Evolutionary conservation across 2,113 vertebrate species (phyloP).

Genomic region (Cottus gobio): DNA sequence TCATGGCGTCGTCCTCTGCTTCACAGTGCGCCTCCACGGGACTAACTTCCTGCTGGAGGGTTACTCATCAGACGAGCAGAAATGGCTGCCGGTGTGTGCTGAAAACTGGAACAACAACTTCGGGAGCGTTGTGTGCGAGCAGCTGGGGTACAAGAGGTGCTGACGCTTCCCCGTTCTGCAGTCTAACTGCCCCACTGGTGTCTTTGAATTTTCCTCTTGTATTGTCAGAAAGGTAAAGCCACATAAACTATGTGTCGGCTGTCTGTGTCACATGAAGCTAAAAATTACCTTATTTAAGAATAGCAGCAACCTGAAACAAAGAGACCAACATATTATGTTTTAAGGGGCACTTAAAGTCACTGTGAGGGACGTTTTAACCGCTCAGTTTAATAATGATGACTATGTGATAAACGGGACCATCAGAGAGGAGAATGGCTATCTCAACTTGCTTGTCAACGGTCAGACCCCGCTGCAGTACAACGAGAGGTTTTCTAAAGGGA

Average conservation of each 20-base stretch:
- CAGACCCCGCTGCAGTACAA: too few species aligned
- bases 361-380: too few species aligned
- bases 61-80: slow-evolving; percentile 57
- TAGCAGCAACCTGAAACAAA: neutral
- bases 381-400: too few species aligned
- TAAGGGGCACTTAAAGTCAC: neutral
- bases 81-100: slow-evolving; percentile 77
- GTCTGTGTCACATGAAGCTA: neutral
- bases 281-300: neutral
- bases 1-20: neutral
- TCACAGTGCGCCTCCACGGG: slow-evolving; percentile 75
- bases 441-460: too few species aligned
- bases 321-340: neutral
- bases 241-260: neutral
- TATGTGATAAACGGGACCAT: too few species aligned
- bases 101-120: slow-evolving; percentile 65
- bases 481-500: neutral
- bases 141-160: slow-evolving; percentile 77
- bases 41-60: slow-evolving; percentile 68
- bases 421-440: too few species aligned
- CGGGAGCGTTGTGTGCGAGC: slow-evolving; percentile 62
- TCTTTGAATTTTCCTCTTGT: too few species aligned
- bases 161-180: neutral
- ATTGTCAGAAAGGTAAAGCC: neutral
- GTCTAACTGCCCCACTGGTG: neutral